Percentiles rank a stretch among this genome's conserved stretches.
Conservation (phyloP, 2,797 vertebrate genomes). For the Adrianichthys oophorus region DNA sequence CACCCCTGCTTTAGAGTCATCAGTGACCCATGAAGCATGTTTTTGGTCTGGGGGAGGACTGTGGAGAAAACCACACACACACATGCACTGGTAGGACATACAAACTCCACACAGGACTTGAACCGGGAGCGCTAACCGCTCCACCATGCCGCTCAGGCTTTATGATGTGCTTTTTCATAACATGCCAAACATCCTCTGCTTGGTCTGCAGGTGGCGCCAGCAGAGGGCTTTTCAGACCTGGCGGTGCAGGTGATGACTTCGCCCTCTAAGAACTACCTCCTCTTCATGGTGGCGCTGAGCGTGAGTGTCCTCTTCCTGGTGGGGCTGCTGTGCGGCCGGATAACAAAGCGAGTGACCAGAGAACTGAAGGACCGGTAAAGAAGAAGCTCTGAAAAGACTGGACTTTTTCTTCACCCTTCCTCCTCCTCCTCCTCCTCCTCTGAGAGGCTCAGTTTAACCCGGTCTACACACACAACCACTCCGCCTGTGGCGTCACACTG, state of each 20-base stretch:
- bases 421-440: constrained; percentile 18
- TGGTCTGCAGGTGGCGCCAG: constrained; percentile 87
- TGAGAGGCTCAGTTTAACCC: constrained; percentile 43
- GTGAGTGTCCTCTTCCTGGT: constrained; percentile 92
- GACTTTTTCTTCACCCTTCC: constrained; percentile 1
- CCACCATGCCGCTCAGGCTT: too few species aligned
- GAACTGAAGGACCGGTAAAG: constrained; percentile 98
- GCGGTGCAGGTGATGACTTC: constrained; percentile 94
- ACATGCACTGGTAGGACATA: too few species aligned
- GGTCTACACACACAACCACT: constrained; percentile 39
- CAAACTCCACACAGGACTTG: too few species aligned
- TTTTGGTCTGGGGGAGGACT: too few species aligned
- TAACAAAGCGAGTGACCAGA: constrained; percentile 94
- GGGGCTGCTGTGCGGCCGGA: constrained; percentile 93
- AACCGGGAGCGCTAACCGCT: too few species aligned
- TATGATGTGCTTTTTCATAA: too few species aligned
- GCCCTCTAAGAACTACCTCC: constrained; percentile 94
- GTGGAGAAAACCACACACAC: too few species aligned
- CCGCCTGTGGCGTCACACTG: constrained; percentile 6
- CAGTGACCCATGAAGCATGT: too few species aligned
- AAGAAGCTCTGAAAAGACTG: constrained; percentile 10
- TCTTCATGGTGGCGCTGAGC: constrained; percentile 86
- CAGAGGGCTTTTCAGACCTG: constrained; percentile 94
- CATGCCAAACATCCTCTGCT: not conserved
- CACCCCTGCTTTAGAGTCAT: too few species aligned